Evolutionary conservation across 2,888 invertebrate genomes (phyloP).

Genomic region (Gastracanthus pulcherrimus): DNA sequence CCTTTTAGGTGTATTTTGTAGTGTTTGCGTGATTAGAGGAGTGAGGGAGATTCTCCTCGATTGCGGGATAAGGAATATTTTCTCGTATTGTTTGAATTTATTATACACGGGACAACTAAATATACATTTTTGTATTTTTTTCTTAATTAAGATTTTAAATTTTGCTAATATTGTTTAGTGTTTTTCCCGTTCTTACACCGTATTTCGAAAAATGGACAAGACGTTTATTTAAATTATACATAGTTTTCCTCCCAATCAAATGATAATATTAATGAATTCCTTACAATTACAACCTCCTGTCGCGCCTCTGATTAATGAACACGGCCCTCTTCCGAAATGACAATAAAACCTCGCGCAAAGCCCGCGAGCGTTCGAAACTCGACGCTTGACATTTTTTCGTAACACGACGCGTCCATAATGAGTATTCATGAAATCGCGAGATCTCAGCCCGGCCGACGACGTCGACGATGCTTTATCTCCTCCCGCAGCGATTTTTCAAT

Average conservation of each 20-base stretch:
- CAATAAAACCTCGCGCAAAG: neutral
- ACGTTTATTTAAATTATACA: neutral
- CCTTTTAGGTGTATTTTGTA: no score
- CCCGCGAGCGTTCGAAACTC: neutral
- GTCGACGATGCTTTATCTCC: no score
- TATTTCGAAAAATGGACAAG: no score
- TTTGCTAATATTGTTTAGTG: no score
- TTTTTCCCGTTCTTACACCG: no score
- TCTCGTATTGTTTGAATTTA: no score
- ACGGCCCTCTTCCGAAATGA: neutral
- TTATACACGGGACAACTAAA: no score
- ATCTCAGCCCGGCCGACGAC: no score
- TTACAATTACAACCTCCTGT: neutral
- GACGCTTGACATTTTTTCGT: neutral
- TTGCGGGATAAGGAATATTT: no score
- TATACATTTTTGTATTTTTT: no score
- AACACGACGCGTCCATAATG: neutral
- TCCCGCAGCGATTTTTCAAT: neutral
- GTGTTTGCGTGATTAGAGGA: neutral
- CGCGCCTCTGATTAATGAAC: neutral
- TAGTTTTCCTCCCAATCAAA: neutral
- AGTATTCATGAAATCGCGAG: constrained; percentile 15
- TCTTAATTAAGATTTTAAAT: no score
- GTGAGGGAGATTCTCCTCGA: neutral
- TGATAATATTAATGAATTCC: neutral